Evolutionary conservation across 2,797 vertebrate genomes (phyloP).

Genomic region (Melanotaenia parkinsoni): DNA sequence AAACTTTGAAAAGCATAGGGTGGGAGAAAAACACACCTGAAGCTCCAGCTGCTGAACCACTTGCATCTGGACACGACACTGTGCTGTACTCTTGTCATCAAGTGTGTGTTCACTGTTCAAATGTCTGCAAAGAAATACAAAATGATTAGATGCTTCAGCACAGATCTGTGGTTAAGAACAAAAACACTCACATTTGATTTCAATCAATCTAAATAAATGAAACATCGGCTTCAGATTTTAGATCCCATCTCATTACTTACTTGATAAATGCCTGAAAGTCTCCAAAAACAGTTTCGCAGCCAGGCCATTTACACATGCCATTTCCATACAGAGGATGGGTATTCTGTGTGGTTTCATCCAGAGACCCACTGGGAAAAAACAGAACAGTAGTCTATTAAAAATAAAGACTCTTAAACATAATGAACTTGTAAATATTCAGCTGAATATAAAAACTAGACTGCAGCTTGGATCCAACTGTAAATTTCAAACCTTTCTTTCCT

Average conservation of each 20-base stretch:
- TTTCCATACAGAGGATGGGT: constrained; percentile 95
- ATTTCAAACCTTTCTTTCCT: constrained; percentile 77
- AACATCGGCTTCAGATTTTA: neutral
- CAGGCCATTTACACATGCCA: constrained; percentile 98
- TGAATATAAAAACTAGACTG: neutral
- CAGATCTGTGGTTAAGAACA: neutral
- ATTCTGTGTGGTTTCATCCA: constrained; percentile 88
- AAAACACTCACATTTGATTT: neutral
- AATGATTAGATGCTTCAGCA: neutral
- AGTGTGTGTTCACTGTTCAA: constrained; percentile 97
- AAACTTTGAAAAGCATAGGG: neutral
- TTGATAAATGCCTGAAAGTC: constrained; percentile 97
- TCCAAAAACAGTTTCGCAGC: constrained; percentile 96
- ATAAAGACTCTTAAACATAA: neutral
- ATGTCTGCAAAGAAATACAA: constrained; percentile 87
- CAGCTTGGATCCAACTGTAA: neutral
- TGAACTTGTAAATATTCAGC: neutral
- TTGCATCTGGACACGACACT: constrained; percentile 99
- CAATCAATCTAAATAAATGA: neutral
- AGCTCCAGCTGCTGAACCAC: constrained; percentile 99
- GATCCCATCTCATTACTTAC: constrained; percentile 82
- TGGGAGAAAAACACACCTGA: constrained; percentile 84
- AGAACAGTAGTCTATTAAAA: neutral
- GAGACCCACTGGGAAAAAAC: constrained; percentile 79
- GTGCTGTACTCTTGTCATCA: constrained; percentile 98